phyloP scores from a whole-genome alignment of 2,113 vertebrate genomes.

The Leuciscus idus region DNA sequence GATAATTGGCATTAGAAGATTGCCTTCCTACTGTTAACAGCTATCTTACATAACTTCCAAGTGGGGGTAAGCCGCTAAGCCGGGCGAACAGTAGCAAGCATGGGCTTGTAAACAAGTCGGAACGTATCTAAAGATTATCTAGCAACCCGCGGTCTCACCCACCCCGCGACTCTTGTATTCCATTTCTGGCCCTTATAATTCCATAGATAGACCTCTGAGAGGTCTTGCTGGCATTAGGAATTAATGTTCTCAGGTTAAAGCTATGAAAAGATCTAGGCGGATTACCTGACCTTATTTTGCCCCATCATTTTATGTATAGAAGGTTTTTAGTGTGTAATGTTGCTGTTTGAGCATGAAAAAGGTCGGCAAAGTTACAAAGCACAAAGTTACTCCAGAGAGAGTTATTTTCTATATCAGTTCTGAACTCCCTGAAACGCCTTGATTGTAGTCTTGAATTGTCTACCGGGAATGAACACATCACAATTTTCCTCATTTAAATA shows the following conservation, averaged over 20 bases:
- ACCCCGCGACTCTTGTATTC: not conserved
- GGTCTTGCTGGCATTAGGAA: not conserved
- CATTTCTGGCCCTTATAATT: not conserved
- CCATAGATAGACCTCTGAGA: constrained; percentile 22
- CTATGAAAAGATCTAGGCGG: constrained; percentile 23
- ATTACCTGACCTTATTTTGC: constrained; percentile 4
- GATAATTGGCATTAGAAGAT: constrained; percentile 79
- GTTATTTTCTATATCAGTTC: no score
- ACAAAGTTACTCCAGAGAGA: no score
- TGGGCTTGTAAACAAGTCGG: constrained; percentile 40
- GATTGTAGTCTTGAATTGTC: no score
- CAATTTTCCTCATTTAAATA: no score
- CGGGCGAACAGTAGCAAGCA: constrained; percentile 53
- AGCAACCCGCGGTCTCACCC: not conserved
- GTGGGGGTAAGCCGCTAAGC: constrained; percentile 73
- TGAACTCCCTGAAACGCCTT: no score
- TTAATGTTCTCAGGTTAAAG: constrained; percentile 30
- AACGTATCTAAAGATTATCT: constrained; percentile 17
- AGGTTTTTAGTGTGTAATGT: not conserved
- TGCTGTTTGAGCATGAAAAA: no score
- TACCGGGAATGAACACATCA: no score
- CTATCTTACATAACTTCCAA: constrained; percentile 68
- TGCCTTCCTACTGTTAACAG: constrained; percentile 74
- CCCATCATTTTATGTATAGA: not conserved
- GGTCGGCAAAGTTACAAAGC: no score